Base-by-base conservation (phyloP, 2,113 vertebrate genomes). In the Alligator sinensis region DNA sequence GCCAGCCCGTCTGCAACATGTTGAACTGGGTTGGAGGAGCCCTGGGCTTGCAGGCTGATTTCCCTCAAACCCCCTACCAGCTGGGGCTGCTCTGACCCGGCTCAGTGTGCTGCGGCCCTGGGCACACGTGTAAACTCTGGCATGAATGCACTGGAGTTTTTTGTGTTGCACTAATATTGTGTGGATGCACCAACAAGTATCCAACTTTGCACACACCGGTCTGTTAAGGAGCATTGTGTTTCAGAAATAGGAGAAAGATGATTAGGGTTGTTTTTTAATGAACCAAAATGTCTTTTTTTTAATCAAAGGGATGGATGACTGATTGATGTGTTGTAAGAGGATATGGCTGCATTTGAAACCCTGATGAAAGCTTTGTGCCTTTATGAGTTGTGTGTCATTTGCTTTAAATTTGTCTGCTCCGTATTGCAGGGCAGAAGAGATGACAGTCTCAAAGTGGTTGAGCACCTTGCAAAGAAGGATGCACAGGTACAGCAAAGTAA, bases 391-490 rank as follows among this genome's bases (percentile, higher is more conserved):
- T 34, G 0, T 6, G 66, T 34, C 7, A 22, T 1, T 34, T 4
- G 19, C 47, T 59, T 58, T 11, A 70, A 77, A 5, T 22, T 60
- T 34, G 18, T 55, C 57, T 78, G 57, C 81, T 59, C 80, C 6
- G 68, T 47, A 1, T 86, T 64, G 57, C 91, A 99, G 98, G 98
- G 98, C 10, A 98, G 98, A 97, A 98, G 97, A 97, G 98, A 98
- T 38, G 98, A 98, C 92, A 98, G 94, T 95, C 95, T 96, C 13
- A 96, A 84, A 77, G 97, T 97, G 70, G 98, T 98, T 57, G 55
- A 96, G 64, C 97, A 97, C 11, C 98, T 98, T 90, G 98, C 98
- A 70, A 98, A 98, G 97, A 97, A 97, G 27, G 98, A 99, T 58
- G 98, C 98, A 5, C 98, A 98, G 98, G 98, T 99, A 66, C 84